Evolutionary conservation across 2,113 vertebrate species (phyloP), one percentile per base, ranked within the genome.

Genomic region (Microcebus murinus): DNA sequence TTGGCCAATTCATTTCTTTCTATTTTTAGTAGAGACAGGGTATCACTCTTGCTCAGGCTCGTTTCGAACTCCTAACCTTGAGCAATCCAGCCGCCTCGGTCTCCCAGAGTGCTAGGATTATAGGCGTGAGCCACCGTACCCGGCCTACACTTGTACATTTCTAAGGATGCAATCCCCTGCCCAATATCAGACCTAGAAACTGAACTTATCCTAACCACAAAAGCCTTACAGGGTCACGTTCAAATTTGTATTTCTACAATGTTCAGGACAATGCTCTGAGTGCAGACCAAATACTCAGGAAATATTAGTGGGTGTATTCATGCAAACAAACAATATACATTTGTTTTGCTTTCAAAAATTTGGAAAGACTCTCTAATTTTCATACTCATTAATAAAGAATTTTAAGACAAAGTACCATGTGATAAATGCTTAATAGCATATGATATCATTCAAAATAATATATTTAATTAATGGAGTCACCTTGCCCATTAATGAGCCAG

Each of bases 361-460:
- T 88, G 42, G 68, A 31, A 86, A 85, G n/a, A 34, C 39, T 61
- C 83, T 25, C 15, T 20, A 36, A 83, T 55, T 67, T 88, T 95
- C 20, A 55, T n/a, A 36, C 18, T 34, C 61, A 3, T 70, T 80
- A 92, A 73, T 52, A 71, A 94, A 39, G 10, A 82, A 61, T 70
- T 94, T 82, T 86, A 79, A 77, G 48, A 68, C n/a, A 95, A 90
- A 57, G 39, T 2, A 18, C 3, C n/a, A 2, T 79, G 52, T 79
- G 52, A 42, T 90, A 17, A 68, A 88, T 61, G 23, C n/a, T 93
- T 92, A 83, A 68, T 68, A 77, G 29, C 80, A n/a, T 15, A 36
- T 6, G 27, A 91, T 21, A 31, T 5, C 42, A 74, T 74, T 59
- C 76, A 84, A 74, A 97, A 94, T 91, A 87, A 92, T 95, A 52